These are phyloP conservation scores for Hemicrepidius hirtus DNA, from an alignment of 2,888 invertebrate species.

Conservation along the genomic window DNA sequence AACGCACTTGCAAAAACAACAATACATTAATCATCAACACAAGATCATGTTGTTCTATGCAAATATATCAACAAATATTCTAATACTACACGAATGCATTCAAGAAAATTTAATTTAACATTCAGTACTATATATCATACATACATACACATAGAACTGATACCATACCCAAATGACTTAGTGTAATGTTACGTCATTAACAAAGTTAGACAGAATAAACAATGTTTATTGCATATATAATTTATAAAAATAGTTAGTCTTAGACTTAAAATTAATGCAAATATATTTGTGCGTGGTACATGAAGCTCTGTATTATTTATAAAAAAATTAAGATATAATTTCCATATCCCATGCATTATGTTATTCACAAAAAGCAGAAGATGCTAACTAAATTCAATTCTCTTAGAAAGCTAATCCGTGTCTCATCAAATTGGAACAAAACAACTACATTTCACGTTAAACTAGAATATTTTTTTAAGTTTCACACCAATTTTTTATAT, in stretches of 20 bases:
- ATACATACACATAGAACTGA: slow-evolving; percentile 22
- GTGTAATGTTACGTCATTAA: slow-evolving; percentile 7
- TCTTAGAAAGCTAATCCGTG: slow-evolving; percentile 33
- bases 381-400: background rate
- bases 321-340: slow-evolving; percentile 17
- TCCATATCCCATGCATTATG: slow-evolving; percentile 9
- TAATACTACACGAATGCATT: slow-evolving; percentile 3
- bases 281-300: slow-evolving; percentile 29
- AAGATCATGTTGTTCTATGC: slow-evolving; percentile 23
- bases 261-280: slow-evolving; percentile 26
- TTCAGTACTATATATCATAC: background rate
- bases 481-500: background rate
- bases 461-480: too few species aligned
- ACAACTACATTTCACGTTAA: background rate
- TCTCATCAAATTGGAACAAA: slow-evolving; percentile 52
- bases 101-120: background rate
- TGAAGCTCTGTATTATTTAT: slow-evolving; percentile 24
- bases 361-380: slow-evolving; percentile 39
- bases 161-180: slow-evolving; percentile 24
- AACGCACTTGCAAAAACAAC: slow-evolving; percentile 80
- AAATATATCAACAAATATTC: slow-evolving; percentile 17
- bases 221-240: slow-evolving; percentile 20
- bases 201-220: slow-evolving; percentile 8
- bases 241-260: slow-evolving; percentile 27
- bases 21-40: slow-evolving; percentile 65